phyloP scores from a whole-genome alignment of 2,113 vertebrate genomes.

The Vanacampus margaritifer region DNA sequence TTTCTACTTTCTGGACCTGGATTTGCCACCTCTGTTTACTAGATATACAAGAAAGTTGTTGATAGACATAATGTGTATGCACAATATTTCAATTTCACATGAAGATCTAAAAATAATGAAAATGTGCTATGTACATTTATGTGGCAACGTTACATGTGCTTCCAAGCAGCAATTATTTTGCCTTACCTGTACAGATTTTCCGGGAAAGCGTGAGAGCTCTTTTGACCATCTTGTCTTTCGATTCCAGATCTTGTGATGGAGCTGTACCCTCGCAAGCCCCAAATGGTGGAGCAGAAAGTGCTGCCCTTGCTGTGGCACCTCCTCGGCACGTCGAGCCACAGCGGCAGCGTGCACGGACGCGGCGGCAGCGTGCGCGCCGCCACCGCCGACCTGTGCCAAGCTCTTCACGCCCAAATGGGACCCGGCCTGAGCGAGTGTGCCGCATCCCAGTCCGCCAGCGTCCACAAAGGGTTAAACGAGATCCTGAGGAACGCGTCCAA shows the following conservation, averaged over 20 bases:
- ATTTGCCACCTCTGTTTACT: no score
- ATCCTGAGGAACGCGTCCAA: conserved; percentile 69
- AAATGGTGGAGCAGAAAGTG: conserved; percentile 85
- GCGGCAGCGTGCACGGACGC: conserved; percentile 77
- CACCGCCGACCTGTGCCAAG: conserved; percentile 78
- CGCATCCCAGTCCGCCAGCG: conserved; percentile 73
- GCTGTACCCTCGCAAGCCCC: conserved; percentile 84
- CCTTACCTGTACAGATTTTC: no score
- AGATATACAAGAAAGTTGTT: no score
- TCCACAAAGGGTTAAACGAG: conserved; percentile 78
- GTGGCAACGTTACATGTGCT: no score
- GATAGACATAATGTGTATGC: no score
- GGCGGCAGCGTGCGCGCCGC: conserved; percentile 77
- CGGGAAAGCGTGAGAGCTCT: not conserved
- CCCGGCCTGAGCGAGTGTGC: conserved; percentile 72
- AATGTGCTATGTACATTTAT: no score
- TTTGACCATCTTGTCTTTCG: not conserved
- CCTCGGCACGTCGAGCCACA: conserved; percentile 76
- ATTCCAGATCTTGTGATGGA: conserved; percentile 80
- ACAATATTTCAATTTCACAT: no score
- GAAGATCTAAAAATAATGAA: no score
- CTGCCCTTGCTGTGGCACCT: conserved; percentile 86
- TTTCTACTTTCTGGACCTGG: no score
- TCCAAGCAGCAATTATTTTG: no score
- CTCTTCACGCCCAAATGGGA: conserved; percentile 84